Evolutionary conservation across 2,113 vertebrate genomes (phyloP).

Genomic region (Leucosticte australis): DNA sequence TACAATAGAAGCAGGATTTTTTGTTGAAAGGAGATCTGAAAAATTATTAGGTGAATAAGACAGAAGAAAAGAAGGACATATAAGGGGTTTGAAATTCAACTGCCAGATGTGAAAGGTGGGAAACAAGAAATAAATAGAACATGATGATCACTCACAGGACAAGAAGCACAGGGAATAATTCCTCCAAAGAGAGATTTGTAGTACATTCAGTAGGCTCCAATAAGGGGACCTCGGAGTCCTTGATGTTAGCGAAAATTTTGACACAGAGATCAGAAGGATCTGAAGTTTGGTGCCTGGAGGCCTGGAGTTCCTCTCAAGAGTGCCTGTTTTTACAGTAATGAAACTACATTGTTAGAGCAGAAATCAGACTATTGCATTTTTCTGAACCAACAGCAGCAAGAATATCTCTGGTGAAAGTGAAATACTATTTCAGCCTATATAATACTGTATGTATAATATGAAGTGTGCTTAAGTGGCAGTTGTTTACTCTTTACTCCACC

Average conservation of each 20-base stretch:
- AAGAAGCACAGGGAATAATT: not conserved
- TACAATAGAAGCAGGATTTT: not conserved
- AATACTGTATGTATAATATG: not conserved
- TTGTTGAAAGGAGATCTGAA: not conserved
- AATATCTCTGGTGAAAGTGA: not conserved
- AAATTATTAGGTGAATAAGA: not conserved
- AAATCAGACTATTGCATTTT: not conserved
- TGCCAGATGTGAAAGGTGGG: not conserved
- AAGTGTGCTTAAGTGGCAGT: not conserved
- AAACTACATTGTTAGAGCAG: not conserved
- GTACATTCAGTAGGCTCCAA: not conserved
- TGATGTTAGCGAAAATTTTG: not conserved
- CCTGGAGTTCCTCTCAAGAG: not conserved
- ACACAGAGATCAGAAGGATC: not conserved
- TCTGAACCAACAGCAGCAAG: not conserved
- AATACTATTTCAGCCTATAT: not conserved
- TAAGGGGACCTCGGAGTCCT: not conserved
- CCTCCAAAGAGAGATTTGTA: not conserved
- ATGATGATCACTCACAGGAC: not conserved
- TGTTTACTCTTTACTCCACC: not conserved
- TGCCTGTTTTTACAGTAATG: not conserved
- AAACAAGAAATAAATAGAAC: not conserved
- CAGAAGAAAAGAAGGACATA: not conserved
- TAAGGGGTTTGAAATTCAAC: not conserved
- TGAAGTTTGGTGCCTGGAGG: not conserved